These are phyloP conservation scores for Prietella phreatophila DNA, from an alignment of 2,113 vertebrate genomes.

Conservation along the genomic window DNA sequence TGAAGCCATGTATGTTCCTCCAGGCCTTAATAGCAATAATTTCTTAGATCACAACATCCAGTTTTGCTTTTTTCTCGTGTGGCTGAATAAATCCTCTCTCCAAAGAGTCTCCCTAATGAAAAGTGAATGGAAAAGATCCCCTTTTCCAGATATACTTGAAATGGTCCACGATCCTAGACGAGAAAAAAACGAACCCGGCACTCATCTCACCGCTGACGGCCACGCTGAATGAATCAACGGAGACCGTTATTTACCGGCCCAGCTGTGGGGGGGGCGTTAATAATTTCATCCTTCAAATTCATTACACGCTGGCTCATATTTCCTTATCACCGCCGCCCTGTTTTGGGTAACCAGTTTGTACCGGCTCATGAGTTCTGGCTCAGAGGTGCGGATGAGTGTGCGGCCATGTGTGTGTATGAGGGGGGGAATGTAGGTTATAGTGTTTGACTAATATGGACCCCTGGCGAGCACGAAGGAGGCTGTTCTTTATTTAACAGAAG, in stretches of 20 bases:
- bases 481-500: constrained; percentile 47
- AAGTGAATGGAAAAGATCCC: not conserved
- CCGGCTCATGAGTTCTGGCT: constrained; percentile 14
- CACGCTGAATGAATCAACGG: constrained; percentile 70
- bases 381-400: constrained; percentile 13
- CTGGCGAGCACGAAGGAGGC: constrained; percentile 24
- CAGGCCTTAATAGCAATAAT: not conserved
- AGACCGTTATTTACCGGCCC: constrained; percentile 69
- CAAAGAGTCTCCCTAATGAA: not conserved
- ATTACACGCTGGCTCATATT: constrained; percentile 62
- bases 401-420: constrained; percentile 18
- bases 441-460: constrained; percentile 51
- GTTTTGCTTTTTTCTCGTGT: not conserved
- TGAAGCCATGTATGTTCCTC: not conserved
- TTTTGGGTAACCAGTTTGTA: constrained; percentile 38
- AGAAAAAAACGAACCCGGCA: constrained; percentile 67
- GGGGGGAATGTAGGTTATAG: constrained; percentile 30
- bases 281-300: constrained; percentile 69
- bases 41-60: not conserved
- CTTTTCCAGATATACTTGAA: not conserved
- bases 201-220: constrained; percentile 54
- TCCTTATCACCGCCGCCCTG: constrained; percentile 46
- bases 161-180: constrained; percentile 65
- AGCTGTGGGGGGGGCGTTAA: constrained; percentile 52
- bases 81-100: not conserved